phyloP scores from a whole-genome alignment of 1,140 invertebrate genomes.

The Tetraneura akinire region DNA sequence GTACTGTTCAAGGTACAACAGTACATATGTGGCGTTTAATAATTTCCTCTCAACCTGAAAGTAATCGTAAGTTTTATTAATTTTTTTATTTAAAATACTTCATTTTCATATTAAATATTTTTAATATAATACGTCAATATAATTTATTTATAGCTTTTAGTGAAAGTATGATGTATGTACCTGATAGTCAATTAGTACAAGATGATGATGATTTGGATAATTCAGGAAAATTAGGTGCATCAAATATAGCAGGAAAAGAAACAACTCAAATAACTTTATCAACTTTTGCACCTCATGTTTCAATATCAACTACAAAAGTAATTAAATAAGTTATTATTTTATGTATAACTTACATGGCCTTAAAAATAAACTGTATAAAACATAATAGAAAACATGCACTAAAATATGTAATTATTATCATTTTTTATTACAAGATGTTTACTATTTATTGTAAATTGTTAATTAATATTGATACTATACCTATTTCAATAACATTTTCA shows the following conservation, averaged over 20 bases:
- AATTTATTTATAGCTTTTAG: conserved; percentile 57
- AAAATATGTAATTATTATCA: too few relatives aligned
- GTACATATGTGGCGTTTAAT: conserved; percentile 95
- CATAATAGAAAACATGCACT: too few relatives aligned
- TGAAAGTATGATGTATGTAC: conserved; percentile 85
- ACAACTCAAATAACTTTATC: conserved; percentile 56
- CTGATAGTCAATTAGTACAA: conserved; percentile 82
- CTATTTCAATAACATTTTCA: too few relatives aligned
- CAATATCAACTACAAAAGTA: conserved; percentile 70
- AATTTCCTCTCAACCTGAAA: conserved; percentile 79
- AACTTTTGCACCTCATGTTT: conserved; percentile 61
- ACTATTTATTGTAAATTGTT: too few relatives aligned
- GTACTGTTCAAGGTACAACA: conserved; percentile 78
- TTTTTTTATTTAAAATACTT: too few relatives aligned
- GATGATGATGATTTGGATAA: conserved; percentile 70
- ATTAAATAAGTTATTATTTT: neutral
- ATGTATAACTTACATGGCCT: neutral
- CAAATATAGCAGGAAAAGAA: conserved; percentile 52
- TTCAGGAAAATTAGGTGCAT: conserved; percentile 53
- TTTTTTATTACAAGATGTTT: too few relatives aligned
- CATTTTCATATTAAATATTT: too few relatives aligned
- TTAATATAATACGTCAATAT: too few relatives aligned
- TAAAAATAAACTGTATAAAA: too few relatives aligned
- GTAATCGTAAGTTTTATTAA: conserved; percentile 59
- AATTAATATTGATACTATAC: too few relatives aligned